Percentiles rank a stretch among this genome's conserved stretches.
These are phyloP conservation scores for Jacana jacana DNA, from an alignment of 2,113 vertebrate species.

Conservation along the genomic window DNA sequence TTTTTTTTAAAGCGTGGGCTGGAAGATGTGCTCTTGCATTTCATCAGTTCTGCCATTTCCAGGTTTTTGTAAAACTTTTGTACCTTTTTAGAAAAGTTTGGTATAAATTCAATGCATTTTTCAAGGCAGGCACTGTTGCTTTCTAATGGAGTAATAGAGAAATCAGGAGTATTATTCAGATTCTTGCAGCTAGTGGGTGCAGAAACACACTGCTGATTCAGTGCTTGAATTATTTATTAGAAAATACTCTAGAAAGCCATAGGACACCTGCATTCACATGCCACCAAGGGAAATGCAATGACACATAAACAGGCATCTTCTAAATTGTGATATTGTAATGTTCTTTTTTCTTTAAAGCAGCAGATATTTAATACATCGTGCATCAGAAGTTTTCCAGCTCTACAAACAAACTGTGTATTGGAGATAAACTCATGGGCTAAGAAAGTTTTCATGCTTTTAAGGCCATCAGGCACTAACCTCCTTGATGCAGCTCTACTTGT, in stretches of 20 bases:
- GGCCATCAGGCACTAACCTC: not conserved
- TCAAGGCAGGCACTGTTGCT: not conserved
- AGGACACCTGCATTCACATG: not conserved
- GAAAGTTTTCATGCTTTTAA: not conserved
- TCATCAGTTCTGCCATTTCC: not conserved
- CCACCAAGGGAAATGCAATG: not conserved
- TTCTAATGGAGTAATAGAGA: not conserved
- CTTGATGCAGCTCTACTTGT: not conserved
- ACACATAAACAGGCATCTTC: not conserved
- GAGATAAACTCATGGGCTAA: not conserved
- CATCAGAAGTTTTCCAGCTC: not conserved
- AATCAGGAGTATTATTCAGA: not conserved
- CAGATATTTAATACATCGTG: not conserved
- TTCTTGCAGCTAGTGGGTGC: not conserved
- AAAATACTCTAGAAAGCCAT: not conserved
- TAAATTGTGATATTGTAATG: not conserved
- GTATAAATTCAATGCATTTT: not conserved
- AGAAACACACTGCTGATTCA: not conserved
- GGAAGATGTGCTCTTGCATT: not conserved
- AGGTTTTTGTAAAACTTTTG: not conserved
- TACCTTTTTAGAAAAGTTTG: not conserved
- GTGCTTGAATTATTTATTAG: constrained; percentile 24
- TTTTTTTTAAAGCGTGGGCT: not conserved
- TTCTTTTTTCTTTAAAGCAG: not conserved
- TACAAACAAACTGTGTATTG: not conserved